These are phyloP conservation scores for Pandion haliaetus DNA, from an alignment of 2,113 vertebrate species.

Conservation along the genomic window DNA sequence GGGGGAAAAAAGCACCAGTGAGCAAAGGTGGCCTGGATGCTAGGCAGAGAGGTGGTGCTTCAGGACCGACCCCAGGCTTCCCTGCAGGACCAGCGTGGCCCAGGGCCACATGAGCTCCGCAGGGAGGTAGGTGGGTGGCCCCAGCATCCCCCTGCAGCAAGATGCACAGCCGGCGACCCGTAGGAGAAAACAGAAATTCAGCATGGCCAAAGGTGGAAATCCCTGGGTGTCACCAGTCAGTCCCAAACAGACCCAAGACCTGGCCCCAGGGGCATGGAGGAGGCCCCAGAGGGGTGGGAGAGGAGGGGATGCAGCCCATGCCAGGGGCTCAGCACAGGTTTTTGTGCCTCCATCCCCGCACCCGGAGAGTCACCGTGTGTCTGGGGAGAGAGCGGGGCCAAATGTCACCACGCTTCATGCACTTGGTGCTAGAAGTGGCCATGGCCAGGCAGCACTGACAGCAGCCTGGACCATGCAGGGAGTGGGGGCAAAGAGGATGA, in stretches of 20 bases:
- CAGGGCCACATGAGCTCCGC: accelerated
- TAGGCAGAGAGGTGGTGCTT: not conserved
- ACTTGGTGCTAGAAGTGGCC: not conserved
- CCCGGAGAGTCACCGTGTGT: accelerated
- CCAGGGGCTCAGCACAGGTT: not conserved
- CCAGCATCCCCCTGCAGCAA: accelerated
- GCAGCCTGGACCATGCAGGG: not conserved
- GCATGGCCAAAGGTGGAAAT: not conserved
- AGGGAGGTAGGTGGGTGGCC: not conserved
- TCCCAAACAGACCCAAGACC: not conserved
- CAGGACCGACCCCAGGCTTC: not conserved
- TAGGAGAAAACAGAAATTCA: not conserved
- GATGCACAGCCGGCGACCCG: accelerated
- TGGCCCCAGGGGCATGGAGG: not conserved
- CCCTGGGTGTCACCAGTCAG: not conserved
- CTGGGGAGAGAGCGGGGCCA: not conserved
- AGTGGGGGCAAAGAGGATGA: not conserved
- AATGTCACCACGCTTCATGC: accelerated
- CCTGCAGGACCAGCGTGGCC: not conserved
- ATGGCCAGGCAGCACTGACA: accelerated
- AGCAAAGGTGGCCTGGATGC: accelerated
- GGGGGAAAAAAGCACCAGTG: not conserved
- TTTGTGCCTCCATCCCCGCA: not conserved
- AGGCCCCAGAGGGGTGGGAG: not conserved
- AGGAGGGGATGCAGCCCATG: not conserved